Conservation (phyloP, 2,113 vertebrate genomes). For the Polypterus senegalus region DNA sequence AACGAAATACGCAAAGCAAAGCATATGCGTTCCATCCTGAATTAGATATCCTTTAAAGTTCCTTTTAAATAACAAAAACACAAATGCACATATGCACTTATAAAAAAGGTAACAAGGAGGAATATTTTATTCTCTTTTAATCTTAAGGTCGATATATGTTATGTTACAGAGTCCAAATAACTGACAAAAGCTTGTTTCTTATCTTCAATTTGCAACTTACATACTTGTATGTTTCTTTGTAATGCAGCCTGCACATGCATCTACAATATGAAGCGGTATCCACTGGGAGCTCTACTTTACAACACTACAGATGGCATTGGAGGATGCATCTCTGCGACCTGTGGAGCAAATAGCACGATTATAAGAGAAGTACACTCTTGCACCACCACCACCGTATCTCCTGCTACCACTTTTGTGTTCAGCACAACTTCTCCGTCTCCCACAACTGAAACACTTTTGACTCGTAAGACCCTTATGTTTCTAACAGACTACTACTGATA, state of each 20-base stretch:
- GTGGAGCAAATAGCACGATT: slow-evolving; percentile 39
- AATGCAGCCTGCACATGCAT: slow-evolving; percentile 44
- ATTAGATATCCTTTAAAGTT: too few relatives aligned
- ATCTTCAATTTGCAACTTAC: too few relatives aligned
- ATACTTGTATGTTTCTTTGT: background rate
- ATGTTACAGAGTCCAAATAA: too few relatives aligned
- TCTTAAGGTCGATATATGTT: background rate
- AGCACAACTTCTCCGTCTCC: slow-evolving; percentile 8
- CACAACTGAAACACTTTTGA: slow-evolving; percentile 16
- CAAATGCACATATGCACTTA: too few relatives aligned
- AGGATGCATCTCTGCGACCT: slow-evolving; percentile 48
- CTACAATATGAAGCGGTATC: slow-evolving; percentile 42
- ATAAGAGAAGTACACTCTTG: slow-evolving; percentile 27
- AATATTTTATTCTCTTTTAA: background rate
- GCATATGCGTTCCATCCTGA: too few relatives aligned
- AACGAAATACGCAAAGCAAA: too few relatives aligned
- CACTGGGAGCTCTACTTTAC: slow-evolving; percentile 45
- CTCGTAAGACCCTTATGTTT: slow-evolving; percentile 25
- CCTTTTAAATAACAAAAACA: too few relatives aligned
- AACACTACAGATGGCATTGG: slow-evolving; percentile 52
- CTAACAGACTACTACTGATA: background rate
- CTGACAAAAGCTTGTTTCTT: too few relatives aligned
- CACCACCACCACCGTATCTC: slow-evolving; percentile 6
- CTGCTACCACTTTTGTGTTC: background rate
- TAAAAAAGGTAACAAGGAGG: background rate